A percentile compares a stretch with the other conserved stretches of the same genome.
phyloP scores from a whole-genome alignment of 2,113 vertebrate genomes.

The Microcebus murinus region DNA sequence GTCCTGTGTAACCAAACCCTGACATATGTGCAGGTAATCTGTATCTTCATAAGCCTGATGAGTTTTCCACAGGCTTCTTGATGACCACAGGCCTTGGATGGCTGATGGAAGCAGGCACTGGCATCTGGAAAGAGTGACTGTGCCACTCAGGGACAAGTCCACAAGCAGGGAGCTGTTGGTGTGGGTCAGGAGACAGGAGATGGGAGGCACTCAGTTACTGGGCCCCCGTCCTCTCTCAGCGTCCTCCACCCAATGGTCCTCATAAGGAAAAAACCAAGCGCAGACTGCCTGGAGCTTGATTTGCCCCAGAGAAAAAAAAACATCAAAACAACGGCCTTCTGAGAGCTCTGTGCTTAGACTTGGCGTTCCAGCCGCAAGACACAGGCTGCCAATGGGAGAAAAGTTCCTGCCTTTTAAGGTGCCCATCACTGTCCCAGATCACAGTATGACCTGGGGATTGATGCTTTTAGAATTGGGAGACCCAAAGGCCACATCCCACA shows the following conservation, averaged over 20 bases:
- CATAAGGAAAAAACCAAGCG: not conserved
- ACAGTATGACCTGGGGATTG: not conserved
- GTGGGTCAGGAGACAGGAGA: not conserved
- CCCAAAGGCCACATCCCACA: not conserved
- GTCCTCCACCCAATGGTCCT: not conserved
- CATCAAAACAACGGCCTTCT: not conserved
- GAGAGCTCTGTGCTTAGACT: not conserved
- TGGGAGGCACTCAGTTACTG: not conserved
- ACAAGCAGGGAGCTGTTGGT: not conserved
- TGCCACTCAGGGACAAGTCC: not conserved
- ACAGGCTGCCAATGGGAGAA: not conserved
- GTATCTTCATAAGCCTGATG: not conserved
- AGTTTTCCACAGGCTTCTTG: not conserved
- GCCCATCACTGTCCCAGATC: accelerated
- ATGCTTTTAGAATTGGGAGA: not conserved
- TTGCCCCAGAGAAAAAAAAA: not conserved
- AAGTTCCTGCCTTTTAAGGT: not conserved
- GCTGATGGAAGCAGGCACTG: not conserved
- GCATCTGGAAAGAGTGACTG: not conserved
- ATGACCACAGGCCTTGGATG: not conserved
- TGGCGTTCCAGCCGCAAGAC: not conserved
- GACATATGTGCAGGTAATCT: conserved; percentile 53
- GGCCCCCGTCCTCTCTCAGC: not conserved
- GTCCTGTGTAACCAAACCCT: conserved; percentile 29
- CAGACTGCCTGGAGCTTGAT: not conserved